Base-by-base conservation (phyloP, 2,113 vertebrate species). In the Eulacestoma nigropectus region DNA sequence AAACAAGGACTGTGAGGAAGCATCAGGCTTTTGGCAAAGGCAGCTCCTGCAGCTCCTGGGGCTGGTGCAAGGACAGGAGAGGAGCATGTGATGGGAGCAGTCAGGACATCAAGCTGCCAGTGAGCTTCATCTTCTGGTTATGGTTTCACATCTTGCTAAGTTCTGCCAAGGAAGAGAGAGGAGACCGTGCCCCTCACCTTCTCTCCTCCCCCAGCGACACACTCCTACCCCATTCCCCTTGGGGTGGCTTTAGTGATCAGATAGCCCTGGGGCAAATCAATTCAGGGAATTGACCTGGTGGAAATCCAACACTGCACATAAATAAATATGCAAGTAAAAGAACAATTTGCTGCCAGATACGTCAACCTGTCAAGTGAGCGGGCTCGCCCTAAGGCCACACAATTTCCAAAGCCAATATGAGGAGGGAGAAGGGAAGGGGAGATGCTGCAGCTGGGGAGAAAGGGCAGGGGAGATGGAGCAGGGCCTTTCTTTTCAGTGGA, bases 301-400 rank as follows among this genome's bases (percentile, higher is more conserved):
- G 79, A 95, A 97, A 90, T 62, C 83, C 72, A 90, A 55, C 55
- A 70, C 64, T 12, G 2, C n/a, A n/a, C 27, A 49, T 20, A 77
- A 95, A 95, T 67, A 92, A 95, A 84, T 86, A 91, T n/a, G 59
- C 72, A 84, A 92, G 81, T 77, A 42, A 56, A 69, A 74, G 59
- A 84, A 30, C 21, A 47, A 19, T 77, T 88, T 77, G 3, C 83
- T 86, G 63, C 59, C 59, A 93, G 63, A 47, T 84, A 63, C 35
- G 27, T 84, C 88, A 86, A 41, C 14, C 55, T 88, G 83, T 86
- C 88, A 88, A 18, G 55, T 21, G 64, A 86, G 35, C 1, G 0
- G 4, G 67, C 47, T 93, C 0, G 0, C 79, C 94, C 72, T 55
- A 60, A 84, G 90, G 86, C 75, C 42, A 49, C 39, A 16, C 15